Base-by-base conservation (phyloP, 1,140 invertebrate species). In the Apis laboriosa region DNA sequence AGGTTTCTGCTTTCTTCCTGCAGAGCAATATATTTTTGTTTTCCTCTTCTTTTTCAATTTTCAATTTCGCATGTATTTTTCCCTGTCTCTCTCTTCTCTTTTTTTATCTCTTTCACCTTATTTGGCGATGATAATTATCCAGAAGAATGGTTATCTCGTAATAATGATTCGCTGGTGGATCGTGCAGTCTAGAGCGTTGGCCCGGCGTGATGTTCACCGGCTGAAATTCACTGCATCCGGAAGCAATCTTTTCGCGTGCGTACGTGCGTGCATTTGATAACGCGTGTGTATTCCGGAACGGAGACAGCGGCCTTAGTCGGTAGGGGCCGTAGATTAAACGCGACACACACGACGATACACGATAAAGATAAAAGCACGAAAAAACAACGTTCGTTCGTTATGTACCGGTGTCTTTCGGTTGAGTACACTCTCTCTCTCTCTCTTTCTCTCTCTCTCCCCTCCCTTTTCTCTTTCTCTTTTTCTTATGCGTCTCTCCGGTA, bases 201-300 rank as follows among this genome's bases (percentile, higher is more conserved):
- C 53, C 71, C 71, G 71, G 55, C 71, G 71, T 73, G 71, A 17
- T 58, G 80, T 58, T 77, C 43, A 74, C 79, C 74, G 74, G 84
- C 63, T 86, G 19, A 64, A 68, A 77, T 61, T 83, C 55, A 68
- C 56, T 68, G 73, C 73, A 81, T 81, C 79, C 79, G 79, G 79
- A 76, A 56, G 43, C 55, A 66, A 80, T 72, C 68, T 28, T 80
- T n/a, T 80, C 77, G 61, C 60, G 61, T 53, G 43, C 49, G 28
- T 58, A 51, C 66, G 28, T 71, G 21, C 4, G 43, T 24, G 9
- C 17, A 55, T 67, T 8, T 78, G 49, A 49, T 76, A 49, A 84
- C 51, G 58, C 64, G 55, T 49, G 58, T 19, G 21, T 60, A 56
- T 17, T 58, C n/a, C 66, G 66, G 19, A 68, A 68, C 66, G 28